A percentile compares a stretch with the other conserved stretches of the same genome.
Conservation (phyloP, 2,888 invertebrate genomes). For the Lucinisca nassula region DNA sequence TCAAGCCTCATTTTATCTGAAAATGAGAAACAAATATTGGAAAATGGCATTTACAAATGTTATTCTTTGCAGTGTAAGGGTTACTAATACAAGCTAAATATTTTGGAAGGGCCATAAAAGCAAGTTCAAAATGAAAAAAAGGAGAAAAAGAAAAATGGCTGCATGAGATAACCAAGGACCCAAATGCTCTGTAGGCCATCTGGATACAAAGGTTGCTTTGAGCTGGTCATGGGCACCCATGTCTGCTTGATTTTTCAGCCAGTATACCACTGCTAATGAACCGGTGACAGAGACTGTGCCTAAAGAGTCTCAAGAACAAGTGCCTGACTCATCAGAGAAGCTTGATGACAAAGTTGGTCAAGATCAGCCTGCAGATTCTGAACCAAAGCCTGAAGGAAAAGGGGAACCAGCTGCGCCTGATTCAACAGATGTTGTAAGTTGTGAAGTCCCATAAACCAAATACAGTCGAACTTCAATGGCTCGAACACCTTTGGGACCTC, state of each 20-base stretch:
- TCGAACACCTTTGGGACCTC: no score
- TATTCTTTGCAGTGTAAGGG: no score
- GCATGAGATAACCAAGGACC: not conserved
- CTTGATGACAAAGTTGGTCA: not conserved
- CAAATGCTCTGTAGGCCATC: not conserved
- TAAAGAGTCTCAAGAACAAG: not conserved
- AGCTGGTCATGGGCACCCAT: not conserved
- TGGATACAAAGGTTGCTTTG: not conserved
- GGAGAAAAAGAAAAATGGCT: not conserved
- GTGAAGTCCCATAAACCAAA: not conserved
- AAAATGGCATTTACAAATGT: no score
- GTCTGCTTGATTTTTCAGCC: not conserved
- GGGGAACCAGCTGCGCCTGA: not conserved
- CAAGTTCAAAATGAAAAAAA: no score
- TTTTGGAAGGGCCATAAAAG: no score
- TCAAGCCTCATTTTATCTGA: no score
- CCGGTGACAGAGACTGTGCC: not conserved
- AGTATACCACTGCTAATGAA: not conserved
- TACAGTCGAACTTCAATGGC: no score
- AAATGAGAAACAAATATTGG: no score
- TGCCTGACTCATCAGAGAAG: not conserved
- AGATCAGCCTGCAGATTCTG: not conserved
- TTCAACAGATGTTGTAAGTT: not conserved
- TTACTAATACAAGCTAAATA: no score
- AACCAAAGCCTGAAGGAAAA: not conserved